Conservation (phyloP, 2,797 vertebrate species). For the Macropodus opercularis region DNA sequence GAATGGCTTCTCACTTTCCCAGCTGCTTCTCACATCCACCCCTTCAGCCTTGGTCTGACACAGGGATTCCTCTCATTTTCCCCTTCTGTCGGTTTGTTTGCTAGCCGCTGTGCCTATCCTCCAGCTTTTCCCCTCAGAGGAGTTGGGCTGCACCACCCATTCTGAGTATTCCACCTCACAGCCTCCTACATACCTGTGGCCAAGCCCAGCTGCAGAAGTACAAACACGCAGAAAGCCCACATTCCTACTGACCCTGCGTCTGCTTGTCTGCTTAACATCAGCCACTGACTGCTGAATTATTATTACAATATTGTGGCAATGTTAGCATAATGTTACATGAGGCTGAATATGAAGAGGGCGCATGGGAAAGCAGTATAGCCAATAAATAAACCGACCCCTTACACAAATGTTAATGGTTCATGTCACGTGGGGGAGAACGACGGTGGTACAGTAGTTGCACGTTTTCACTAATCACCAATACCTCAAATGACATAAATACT, state of each 20-base stretch:
- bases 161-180: constrained; percentile 52
- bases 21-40: constrained; percentile 21
- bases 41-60: constrained; percentile 14
- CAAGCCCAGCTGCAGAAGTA: constrained; percentile 56
- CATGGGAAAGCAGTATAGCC: background rate
- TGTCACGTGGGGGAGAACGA: too few relatives aligned
- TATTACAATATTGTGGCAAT: constrained; percentile 29
- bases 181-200: constrained; percentile 60
- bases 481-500: too few relatives aligned
- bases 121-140: constrained; percentile 44
- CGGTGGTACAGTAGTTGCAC: too few relatives aligned
- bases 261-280: constrained; percentile 67
- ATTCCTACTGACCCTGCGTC: constrained; percentile 54
- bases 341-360: constrained; percentile 4
- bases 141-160: constrained; percentile 48
- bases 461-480: too few relatives aligned
- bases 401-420: too few relatives aligned
- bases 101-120: constrained; percentile 32
- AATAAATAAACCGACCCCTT: too few relatives aligned
- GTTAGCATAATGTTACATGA: constrained; percentile 42
- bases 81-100: constrained; percentile 52
- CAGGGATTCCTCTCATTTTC: constrained; percentile 43
- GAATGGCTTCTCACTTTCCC: background rate
- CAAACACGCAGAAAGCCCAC: constrained; percentile 62
- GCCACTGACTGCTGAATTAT: constrained; percentile 26